phyloP scores from a whole-genome alignment of 92 coral and sea anemone species.

The Zoanthus solanderi region DNA sequence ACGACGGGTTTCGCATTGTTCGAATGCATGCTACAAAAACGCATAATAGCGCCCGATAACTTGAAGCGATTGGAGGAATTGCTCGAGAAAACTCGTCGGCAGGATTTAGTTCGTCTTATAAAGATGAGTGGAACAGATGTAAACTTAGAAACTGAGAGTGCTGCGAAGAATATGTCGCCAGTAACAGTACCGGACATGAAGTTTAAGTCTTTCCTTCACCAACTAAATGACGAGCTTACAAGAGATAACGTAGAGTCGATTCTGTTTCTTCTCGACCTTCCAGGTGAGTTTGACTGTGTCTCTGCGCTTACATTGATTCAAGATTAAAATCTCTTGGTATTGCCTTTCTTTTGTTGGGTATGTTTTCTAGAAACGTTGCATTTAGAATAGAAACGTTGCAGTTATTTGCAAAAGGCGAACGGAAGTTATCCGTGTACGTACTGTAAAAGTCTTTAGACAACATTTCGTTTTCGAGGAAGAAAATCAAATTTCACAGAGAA shows the following conservation, averaged over 20 bases:
- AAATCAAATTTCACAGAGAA: too few species aligned
- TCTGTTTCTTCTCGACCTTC: slow-evolving; percentile 81
- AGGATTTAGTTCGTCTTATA: slow-evolving; percentile 72
- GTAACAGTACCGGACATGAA: neutral
- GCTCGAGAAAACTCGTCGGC: slow-evolving; percentile 59
- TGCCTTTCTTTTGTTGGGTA: too few species aligned
- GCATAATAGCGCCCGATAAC: slow-evolving; percentile 63
- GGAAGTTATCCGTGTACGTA: too few species aligned
- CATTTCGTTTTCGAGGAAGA: too few species aligned
- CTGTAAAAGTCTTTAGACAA: too few species aligned
- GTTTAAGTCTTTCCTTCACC: slow-evolving; percentile 65
- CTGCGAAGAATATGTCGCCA: slow-evolving; percentile 7
- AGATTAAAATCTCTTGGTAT: neutral
- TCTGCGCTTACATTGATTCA: neutral
- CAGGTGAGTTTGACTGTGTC: slow-evolving; percentile 64
- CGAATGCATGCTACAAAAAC: slow-evolving; percentile 56
- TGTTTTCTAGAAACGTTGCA: too few species aligned
- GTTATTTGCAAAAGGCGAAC: too few species aligned
- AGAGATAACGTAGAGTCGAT: slow-evolving; percentile 71
- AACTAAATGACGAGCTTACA: slow-evolving; percentile 83
- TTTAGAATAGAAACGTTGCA: too few species aligned
- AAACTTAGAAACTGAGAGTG: slow-evolving; percentile 71
- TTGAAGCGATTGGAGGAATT: slow-evolving; percentile 55
- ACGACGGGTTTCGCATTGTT: slow-evolving; percentile 57
- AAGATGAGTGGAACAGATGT: slow-evolving; percentile 58